Base-by-base conservation (phyloP, 53 echinoderm and acorn worm genomes). In the Paracentrotus lividus region DNA sequence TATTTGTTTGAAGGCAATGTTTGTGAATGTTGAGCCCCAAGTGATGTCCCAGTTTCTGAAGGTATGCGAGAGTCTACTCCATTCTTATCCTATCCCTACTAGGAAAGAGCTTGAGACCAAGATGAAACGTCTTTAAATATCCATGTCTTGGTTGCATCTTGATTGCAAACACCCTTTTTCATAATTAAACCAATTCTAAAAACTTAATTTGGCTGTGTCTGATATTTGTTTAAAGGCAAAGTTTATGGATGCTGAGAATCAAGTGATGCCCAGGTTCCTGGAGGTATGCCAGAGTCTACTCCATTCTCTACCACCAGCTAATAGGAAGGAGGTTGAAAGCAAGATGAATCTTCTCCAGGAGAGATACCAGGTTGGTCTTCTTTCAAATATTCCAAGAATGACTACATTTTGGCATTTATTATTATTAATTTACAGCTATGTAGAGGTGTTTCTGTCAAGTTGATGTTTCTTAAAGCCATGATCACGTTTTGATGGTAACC, bases 321-420 rank as follows among this genome's bases (percentile, higher is more conserved):
- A 97, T 20, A 95, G 97, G 69, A 88, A 94, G 32, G 91, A 72
- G 26, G 88, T 97, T 0, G 65, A 96, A 90, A 38, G 32, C 36
- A 94, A 94, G 66, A 95, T 97, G 34, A 64, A 77, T 52, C 52
- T 93, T 1, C 86, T 96, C 26, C 96, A 97, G 60, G 90, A 95
- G 18, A 94, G 95, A 77, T 96, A 93, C 31, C 95, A 96, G 97
- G 97, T 95, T 34, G 91, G 93, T 40, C 26, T 45, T 15, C 47
- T 45, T 47, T 26, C 47, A 81, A 38, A 38, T 72, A 36, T n/a
- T n/a, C n/a, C n/a, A 65, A 64, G 6, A 65, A 65, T 26, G 27
- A 8, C 27, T 65, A 24, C 65, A 65, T 65, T 9, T 16, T 26
- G 9, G 65, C 65, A 72, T 0, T 38, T 9, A 72, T 38, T 38